phyloP scores from a whole-genome alignment of 2,113 vertebrate species.

The Rynchops niger region DNA sequence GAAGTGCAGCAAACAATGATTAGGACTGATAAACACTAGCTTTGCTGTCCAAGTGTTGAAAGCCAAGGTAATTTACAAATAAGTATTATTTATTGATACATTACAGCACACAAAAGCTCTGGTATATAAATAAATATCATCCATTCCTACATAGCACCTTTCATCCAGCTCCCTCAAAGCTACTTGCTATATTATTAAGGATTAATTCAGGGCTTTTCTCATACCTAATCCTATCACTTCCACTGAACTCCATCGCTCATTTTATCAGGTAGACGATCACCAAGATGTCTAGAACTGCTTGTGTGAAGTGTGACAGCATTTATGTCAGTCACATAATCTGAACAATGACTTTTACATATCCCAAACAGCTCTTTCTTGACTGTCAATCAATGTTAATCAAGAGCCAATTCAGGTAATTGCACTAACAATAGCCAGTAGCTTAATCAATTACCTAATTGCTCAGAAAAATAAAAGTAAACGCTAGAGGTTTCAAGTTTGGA shows the following conservation, averaged over 20 bases:
- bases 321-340: not conserved
- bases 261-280: not conserved
- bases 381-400: not conserved
- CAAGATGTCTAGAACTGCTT: not conserved
- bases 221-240: not conserved
- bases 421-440: not conserved
- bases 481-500: not conserved
- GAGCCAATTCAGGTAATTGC: not conserved
- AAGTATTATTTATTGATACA: not conserved
- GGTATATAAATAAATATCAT: not conserved
- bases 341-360: not conserved
- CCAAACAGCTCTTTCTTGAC: not conserved
- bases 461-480: not conserved
- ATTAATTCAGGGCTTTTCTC: not conserved
- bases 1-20: not conserved
- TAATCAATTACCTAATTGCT: not conserved
- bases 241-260: not conserved
- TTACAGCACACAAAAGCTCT: not conserved
- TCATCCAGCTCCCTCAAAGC: not conserved
- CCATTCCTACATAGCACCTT: not conserved
- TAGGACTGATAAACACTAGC: not conserved
- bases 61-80: not conserved
- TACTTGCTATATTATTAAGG: not conserved
- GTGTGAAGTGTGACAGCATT: not conserved
- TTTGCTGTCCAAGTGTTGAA: not conserved